Percentiles rank a stretch among this genome's conserved stretches.
These are phyloP conservation scores for Semnornis frantzii DNA, from an alignment of 2,113 vertebrate species.

Conservation along the genomic window DNA sequence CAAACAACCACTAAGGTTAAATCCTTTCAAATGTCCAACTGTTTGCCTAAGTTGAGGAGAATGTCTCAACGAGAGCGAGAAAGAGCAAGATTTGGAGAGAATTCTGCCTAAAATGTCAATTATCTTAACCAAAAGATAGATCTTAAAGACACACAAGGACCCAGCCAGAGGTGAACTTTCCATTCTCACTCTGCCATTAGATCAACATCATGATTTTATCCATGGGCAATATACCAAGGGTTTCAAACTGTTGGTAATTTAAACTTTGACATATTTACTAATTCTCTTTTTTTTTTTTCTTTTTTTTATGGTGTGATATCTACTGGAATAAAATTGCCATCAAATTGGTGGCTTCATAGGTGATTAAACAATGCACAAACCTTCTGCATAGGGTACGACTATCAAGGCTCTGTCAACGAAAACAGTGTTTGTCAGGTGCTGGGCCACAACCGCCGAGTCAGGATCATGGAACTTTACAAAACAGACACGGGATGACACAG, in stretches of 20 bases:
- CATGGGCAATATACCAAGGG: slow-evolving; percentile 82
- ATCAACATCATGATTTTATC: neutral
- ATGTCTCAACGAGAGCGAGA: neutral
- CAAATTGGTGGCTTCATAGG: slow-evolving; percentile 59
- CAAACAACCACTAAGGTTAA: neutral
- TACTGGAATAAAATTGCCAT: slow-evolving; percentile 65
- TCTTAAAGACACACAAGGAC: neutral
- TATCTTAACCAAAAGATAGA: neutral
- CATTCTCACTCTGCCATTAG: neutral
- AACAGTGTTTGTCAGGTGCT: slow-evolving; percentile 99
- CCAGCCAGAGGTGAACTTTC: neutral
- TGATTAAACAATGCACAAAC: slow-evolving; percentile 87
- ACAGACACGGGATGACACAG: slow-evolving; percentile 98
- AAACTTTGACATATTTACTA: slow-evolving; percentile 48
- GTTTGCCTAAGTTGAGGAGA: neutral
- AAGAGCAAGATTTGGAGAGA: slow-evolving; percentile 15
- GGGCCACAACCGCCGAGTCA: slow-evolving; percentile 96
- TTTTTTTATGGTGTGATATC: slow-evolving; percentile 52
- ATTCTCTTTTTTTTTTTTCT: slow-evolving; percentile 14
- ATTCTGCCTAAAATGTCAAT: slow-evolving; percentile 3
- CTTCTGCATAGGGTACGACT: slow-evolving; percentile 98
- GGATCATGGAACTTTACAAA: slow-evolving; percentile 99
- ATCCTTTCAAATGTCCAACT: neutral
- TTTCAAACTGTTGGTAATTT: slow-evolving; percentile 55
- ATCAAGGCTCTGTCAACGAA: slow-evolving; percentile 99